These are phyloP conservation scores for Istiophorus platypterus DNA, from an alignment of 2,113 vertebrate species.

Conservation along the genomic window DNA sequence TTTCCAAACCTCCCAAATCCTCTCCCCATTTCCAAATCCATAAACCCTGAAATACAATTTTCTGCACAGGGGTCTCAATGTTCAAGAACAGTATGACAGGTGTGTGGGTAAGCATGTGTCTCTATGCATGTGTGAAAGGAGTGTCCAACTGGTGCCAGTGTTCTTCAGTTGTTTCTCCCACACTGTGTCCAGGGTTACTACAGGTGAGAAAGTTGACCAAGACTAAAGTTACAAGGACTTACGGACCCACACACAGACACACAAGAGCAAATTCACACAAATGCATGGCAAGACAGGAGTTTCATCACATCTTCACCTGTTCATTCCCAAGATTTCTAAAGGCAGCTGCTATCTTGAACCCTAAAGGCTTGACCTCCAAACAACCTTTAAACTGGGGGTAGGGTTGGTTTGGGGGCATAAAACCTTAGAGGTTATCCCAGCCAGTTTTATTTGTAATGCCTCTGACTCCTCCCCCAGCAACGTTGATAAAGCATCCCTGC, in stretches of 20 bases:
- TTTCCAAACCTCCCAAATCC: constrained; percentile 35
- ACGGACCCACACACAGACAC: background rate
- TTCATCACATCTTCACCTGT: constrained; percentile 80
- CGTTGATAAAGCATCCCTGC: constrained; percentile 27
- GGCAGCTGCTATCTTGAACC: constrained; percentile 73
- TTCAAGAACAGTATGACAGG: constrained; percentile 38
- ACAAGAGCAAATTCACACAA: background rate
- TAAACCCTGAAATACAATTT: constrained; percentile 68
- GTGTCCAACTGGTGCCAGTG: constrained; percentile 45
- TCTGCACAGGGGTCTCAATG: constrained; percentile 25
- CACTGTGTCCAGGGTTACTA: constrained; percentile 54
- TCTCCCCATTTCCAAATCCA: constrained; percentile 51
- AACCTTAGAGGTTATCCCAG: constrained; percentile 44
- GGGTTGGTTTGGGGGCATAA: background rate
- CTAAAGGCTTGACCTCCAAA: constrained; percentile 63
- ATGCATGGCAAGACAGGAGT: constrained; percentile 37
- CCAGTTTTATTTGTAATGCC: constrained; percentile 38
- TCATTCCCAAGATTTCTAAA: constrained; percentile 69
- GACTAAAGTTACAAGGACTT: constrained; percentile 22
- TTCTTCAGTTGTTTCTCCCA: constrained; percentile 67
- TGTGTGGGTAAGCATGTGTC: constrained; percentile 17
- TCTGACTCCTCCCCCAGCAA: constrained; percentile 45
- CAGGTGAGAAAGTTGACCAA: constrained; percentile 59
- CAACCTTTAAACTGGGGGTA: constrained; percentile 49
- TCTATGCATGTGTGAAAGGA: constrained; percentile 26